Evolutionary conservation across 2,888 invertebrate genomes (phyloP).

Genomic region (Hartigia nigra): DNA sequence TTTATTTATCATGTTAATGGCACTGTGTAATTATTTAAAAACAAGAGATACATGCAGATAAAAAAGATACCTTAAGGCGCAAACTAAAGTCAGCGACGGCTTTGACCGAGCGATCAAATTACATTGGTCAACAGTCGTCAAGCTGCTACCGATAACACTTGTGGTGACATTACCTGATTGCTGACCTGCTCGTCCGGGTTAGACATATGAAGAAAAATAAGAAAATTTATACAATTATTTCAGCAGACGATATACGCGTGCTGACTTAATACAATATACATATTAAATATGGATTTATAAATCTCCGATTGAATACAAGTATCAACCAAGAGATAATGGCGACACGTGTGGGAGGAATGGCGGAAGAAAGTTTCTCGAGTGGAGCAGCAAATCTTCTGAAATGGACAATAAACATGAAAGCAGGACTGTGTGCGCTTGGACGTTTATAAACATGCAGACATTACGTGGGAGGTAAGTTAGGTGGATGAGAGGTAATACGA

Average conservation of each 20-base stretch:
- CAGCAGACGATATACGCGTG: background rate
- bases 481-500: background rate
- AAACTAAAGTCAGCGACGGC: background rate
- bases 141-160: background rate
- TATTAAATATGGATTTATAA: background rate
- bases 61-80: background rate
- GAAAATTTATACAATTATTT: constrained; percentile 9
- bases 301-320: background rate
- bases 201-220: constrained; percentile 26
- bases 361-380: background rate
- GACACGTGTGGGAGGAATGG: background rate
- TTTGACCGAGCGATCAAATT: background rate
- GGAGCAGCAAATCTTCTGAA: background rate
- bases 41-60: background rate
- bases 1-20: background rate
- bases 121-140: background rate
- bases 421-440: background rate
- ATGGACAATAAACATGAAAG: background rate
- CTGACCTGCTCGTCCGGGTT: constrained; percentile 29
- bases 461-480: background rate
- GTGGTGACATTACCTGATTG: constrained; percentile 31
- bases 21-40: background rate
- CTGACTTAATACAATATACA: background rate
- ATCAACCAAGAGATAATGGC: background rate
- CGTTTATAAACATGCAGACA: background rate